These are phyloP conservation scores for Delia radicum DNA, from an alignment of 1,140 invertebrate species.

Conservation along the genomic window DNA sequence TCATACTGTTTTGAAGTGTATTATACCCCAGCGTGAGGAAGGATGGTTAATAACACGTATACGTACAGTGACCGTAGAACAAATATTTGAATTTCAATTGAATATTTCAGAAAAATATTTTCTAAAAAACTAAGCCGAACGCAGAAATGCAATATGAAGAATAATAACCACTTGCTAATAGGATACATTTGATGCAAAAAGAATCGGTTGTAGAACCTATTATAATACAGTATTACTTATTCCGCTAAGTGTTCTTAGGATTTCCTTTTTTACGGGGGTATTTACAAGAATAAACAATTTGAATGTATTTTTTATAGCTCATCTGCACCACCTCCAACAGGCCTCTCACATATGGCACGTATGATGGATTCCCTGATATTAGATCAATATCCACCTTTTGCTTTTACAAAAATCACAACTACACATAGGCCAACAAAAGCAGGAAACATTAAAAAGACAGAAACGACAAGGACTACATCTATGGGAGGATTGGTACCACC, in stretches of 20 bases:
- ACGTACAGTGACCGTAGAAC: no score
- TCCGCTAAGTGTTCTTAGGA: not conserved
- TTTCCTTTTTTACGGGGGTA: not conserved
- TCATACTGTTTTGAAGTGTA: no score
- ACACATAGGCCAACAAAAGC: conserved; percentile 49
- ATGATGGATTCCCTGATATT: conserved; percentile 72
- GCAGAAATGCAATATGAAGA: no score
- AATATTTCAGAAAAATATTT: no score
- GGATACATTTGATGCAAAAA: no score
- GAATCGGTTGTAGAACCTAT: no score
- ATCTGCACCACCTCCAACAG: conserved; percentile 58
- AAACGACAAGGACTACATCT: conserved; percentile 30
- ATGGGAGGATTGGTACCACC: conserved; percentile 34
- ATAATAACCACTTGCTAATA: no score
- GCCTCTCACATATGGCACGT: conserved; percentile 67
- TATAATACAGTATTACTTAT: not conserved
- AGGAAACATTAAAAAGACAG: conserved; percentile 27
- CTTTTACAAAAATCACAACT: conserved; percentile 63
- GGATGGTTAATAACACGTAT: no score
- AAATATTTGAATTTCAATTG: no score
- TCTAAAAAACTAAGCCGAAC: no score
- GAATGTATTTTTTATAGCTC: conserved; percentile 34
- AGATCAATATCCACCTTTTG: conserved; percentile 64
- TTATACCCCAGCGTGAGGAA: no score
- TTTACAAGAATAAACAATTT: no score